Base-by-base conservation (phyloP, 2,797 vertebrate genomes). In the Epinephelus malabaricus region DNA sequence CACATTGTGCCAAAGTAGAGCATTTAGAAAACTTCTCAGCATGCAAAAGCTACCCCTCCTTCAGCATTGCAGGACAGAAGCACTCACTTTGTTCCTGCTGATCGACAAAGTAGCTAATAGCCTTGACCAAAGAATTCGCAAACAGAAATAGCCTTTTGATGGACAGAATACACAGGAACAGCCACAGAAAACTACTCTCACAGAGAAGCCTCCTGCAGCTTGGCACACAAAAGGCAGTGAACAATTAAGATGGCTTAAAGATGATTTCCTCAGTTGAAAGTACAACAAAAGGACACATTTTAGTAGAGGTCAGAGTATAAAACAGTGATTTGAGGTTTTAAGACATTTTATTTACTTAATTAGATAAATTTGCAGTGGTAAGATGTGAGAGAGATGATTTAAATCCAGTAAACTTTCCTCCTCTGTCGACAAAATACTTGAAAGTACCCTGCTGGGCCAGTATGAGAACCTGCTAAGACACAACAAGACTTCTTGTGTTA, bases 401-500 rank as follows among this genome's bases (percentile, higher is more conserved):
- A 43, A 63, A 64, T 55, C 38, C 17, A 66, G 30, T 11, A 46
- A 77, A 70, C 25, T 21, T 73, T 47, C 11, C 38, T 71, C 23
- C 14, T 84, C 69, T 69, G 55, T 76, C 2, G n/a, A 61, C 67
- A 59, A 66, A 68, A 38, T 30, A 72, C 18, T 47, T 54, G 10
- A 63, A 69, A 81, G n/a, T 8, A 51, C 12, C 46, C 69, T 69
- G 64, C 74, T 68, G 54, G 69, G 55, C 45, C 49, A 50, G 23
- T 27, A 34, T 73, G 19, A 58, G 46, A 73, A 38, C 56, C 40
- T 11, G 14, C 12, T 58, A 46, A 72, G 58, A 73, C 71, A 78
- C 46, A 30, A 78, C 73, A 73, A 72, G 70, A 80, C 68, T 50
- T 68, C 46, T 76, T 63, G 62, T 77, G 72, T 89, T 83, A 78